Conservation (phyloP, 2,797 vertebrate species). For the Gymnothorax javanicus region DNA sequence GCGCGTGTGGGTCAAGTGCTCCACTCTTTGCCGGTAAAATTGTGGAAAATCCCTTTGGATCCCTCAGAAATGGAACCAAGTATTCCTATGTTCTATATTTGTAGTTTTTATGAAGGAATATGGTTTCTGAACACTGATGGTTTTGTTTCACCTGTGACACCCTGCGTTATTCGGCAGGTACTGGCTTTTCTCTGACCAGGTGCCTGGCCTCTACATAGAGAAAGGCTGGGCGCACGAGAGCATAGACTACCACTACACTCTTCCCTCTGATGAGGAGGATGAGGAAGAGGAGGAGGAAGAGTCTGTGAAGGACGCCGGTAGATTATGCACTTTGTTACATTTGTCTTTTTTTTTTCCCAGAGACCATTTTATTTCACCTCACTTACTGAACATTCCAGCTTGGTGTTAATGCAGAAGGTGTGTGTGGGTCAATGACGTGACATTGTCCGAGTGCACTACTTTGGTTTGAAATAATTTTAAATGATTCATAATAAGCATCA, state of each 20-base stretch:
- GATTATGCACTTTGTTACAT: neutral
- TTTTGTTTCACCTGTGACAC: neutral
- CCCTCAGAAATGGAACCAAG: neutral
- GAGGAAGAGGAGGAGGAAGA: conserved; percentile 47
- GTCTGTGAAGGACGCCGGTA: conserved; percentile 59
- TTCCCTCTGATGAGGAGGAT: conserved; percentile 70
- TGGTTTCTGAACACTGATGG: too few relatives aligned
- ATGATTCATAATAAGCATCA: too few relatives aligned
- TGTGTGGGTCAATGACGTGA: too few relatives aligned
- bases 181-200: conserved; percentile 95
- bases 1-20: too few relatives aligned
- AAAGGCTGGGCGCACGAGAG: conserved; percentile 96
- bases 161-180: conserved; percentile 73
- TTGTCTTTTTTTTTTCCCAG: too few relatives aligned
- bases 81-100: neutral
- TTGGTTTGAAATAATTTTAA: too few relatives aligned
- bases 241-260: conserved; percentile 87
- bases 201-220: conserved; percentile 94
- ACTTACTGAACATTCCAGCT: too few relatives aligned
- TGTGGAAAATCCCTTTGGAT: neutral
- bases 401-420: too few relatives aligned
- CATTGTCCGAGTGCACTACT: too few relatives aligned
- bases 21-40: neutral
- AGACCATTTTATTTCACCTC: too few relatives aligned
- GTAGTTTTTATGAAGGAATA: neutral